phyloP scores from a whole-genome alignment of 2,797 vertebrate genomes.

The Neosilurus hyrtlii region DNA sequence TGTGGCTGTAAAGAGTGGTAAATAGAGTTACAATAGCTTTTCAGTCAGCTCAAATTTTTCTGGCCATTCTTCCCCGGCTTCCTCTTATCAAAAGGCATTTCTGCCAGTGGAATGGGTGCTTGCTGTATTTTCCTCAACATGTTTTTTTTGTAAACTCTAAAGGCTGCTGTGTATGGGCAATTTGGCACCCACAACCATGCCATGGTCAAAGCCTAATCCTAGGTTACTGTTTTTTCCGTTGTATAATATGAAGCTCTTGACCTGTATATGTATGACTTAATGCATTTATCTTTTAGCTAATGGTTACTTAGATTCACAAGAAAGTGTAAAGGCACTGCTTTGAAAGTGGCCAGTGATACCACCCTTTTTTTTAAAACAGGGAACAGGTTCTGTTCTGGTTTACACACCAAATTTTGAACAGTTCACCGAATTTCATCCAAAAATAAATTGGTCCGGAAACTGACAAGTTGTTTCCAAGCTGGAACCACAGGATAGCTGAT shows the following conservation, averaged over 20 bases:
- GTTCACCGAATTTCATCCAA: no score
- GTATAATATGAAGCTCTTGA: neutral
- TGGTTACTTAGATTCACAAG: neutral
- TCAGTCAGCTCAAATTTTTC: neutral
- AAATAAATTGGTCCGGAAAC: no score
- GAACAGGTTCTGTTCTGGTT: no score
- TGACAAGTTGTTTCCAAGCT: no score
- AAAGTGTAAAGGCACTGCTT: neutral
- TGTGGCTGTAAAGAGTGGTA: neutral
- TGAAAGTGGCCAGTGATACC: neutral
- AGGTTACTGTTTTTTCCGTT: neutral
- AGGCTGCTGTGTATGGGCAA: neutral
- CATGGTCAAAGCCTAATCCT: no score
- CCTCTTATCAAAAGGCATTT: no score
- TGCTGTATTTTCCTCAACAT: neutral
- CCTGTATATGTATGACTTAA: neutral
- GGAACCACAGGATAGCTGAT: no score
- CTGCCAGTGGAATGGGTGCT: neutral
- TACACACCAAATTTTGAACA: no score
- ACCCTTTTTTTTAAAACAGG: no score
- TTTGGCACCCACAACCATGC: neutral
- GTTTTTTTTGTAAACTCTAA: neutral
- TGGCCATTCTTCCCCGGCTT: neutral
- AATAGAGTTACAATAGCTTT: neutral
- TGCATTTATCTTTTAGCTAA: neutral